Percentiles rank a stretch among this genome's conserved stretches.
Conservation (phyloP, 2,113 vertebrate genomes). For the Muscicapa adusta region DNA sequence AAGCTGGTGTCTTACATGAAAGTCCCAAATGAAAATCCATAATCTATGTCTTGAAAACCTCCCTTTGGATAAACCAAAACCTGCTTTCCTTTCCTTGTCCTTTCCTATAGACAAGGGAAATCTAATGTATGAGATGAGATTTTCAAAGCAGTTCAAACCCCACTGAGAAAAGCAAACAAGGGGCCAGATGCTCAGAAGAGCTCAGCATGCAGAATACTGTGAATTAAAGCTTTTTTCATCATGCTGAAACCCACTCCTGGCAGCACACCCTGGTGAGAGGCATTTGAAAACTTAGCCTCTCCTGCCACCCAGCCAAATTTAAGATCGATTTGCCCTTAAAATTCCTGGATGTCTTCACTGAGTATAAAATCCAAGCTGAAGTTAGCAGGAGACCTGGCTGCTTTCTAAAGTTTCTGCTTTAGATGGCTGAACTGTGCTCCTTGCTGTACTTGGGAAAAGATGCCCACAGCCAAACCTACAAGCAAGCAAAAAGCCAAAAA, state of each 20-base stretch:
- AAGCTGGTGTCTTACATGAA: neutral
- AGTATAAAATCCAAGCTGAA: neutral
- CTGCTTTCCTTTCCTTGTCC: neutral
- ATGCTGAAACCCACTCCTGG: neutral
- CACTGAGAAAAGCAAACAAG: neutral
- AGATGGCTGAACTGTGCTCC: neutral
- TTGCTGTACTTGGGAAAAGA: neutral
- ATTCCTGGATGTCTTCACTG: neutral
- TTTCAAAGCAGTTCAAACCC: neutral
- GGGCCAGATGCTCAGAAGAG: neutral
- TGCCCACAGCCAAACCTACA: neutral
- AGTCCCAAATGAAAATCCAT: neutral
- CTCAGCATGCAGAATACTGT: neutral
- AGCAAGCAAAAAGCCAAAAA: neutral
- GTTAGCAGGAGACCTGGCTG: neutral
- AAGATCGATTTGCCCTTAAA: neutral
- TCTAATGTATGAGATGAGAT: neutral
- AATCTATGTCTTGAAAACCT: neutral
- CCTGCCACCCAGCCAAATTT: neutral
- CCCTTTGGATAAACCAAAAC: neutral
- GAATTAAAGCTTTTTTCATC: neutral
- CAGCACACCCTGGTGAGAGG: neutral
- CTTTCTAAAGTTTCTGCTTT: neutral
- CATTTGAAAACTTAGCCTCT: neutral
- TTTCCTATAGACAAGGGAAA: neutral